Evolutionary conservation across 1,140 invertebrate genomes (phyloP), one percentile per base, ranked within the genome.

Genomic region (Drosophila neocordata): DNA sequence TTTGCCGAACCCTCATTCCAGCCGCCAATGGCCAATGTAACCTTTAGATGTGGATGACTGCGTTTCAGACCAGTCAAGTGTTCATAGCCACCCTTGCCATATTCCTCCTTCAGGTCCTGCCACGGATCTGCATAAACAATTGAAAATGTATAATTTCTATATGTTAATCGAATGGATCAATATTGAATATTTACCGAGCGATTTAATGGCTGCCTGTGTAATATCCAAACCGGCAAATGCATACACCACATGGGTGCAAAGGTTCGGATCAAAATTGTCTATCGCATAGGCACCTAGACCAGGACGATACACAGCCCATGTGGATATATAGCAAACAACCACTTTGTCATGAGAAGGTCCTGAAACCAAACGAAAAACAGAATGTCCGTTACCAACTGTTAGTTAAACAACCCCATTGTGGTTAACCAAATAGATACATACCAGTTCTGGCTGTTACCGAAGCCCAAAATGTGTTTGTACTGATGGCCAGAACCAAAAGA

Each of bases 161-260:
- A 31, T 9, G 27, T 38, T 31, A 71, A 35, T 24, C 22, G 22
- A 24, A 24, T 24, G 22, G 22, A 24, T 24, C 22, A 22, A 73
- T 20, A 20, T 31, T 20, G 6, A 13, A 41, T 27, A 69, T 77
- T 70, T 92, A 95, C 94, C 94, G 65, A 95, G 77, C 44, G 94
- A 93, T 74, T 93, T 94, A 37, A 97, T 96, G n/a, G 92, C 93
- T 73, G 93, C 93, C 0, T 94, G 93, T 0, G 90, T 92, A 1
- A 93, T 92, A 76, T 97, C 94, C 9, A 97, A 90, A 0, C 97
- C 96, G 11, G 96, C 96, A 90, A 98, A 98, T 4, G 96, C 94
- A 79, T 98, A 98, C 15, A 98, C 95, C 8, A 98, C 91, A 85
- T 98, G 97, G 0, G 97, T 97, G 88, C 97, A 98, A 11, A 97